These are phyloP conservation scores for Lasioglossum morio DNA, from an alignment of 2,888 invertebrate species.

Conservation along the genomic window DNA sequence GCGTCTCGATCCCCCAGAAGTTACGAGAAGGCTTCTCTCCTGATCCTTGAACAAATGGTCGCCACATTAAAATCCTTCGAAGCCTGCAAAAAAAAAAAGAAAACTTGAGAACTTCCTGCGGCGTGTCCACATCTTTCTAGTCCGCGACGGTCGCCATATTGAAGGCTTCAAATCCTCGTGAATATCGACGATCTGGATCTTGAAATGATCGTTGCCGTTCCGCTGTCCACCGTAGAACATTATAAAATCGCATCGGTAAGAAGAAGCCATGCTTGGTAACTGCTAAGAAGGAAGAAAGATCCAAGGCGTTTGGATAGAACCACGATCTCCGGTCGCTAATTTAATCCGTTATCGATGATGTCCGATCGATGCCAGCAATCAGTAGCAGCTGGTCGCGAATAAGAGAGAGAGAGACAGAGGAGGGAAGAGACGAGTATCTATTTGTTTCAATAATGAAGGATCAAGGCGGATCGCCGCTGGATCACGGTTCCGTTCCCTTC, in stretches of 20 bases:
- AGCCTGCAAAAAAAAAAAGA: no score
- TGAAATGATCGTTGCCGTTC: background rate
- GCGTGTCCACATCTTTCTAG: no score
- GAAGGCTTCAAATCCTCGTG: no score
- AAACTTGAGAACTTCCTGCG: no score
- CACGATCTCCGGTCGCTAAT: constrained; percentile 5
- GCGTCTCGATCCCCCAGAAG: no score
- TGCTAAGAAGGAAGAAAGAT: background rate
- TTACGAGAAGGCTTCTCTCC: no score
- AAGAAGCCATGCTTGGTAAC: background rate
- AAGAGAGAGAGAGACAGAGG: background rate
- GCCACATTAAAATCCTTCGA: no score
- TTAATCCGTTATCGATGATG: constrained; percentile 38
- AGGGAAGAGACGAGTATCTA: constrained; percentile 29
- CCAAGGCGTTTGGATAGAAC: background rate
- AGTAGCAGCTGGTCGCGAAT: background rate
- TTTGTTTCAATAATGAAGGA: constrained; percentile 51
- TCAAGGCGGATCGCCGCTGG: constrained; percentile 35
- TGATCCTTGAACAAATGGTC: no score
- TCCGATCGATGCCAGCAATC: constrained; percentile 32
- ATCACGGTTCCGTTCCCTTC: background rate
- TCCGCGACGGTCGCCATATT: no score
- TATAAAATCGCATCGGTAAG: background rate
- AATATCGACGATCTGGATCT: background rate
- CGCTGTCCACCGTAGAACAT: background rate